Percentiles rank a stretch among this genome's conserved stretches.
phyloP scores from a whole-genome alignment of 2,888 invertebrate genomes.

The Rhagonycha fulva region DNA sequence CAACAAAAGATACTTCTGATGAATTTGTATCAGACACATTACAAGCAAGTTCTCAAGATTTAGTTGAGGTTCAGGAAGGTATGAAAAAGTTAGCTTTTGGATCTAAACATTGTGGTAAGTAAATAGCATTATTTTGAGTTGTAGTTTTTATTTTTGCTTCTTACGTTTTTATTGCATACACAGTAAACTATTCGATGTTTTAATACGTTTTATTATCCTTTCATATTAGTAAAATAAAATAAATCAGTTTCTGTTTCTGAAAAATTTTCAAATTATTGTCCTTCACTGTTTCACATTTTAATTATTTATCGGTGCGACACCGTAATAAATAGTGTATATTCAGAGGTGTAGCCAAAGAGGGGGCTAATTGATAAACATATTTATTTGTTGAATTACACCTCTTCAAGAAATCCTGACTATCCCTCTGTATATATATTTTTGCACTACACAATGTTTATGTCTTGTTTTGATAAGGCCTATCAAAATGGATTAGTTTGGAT shows the following conservation, averaged over 20 bases:
- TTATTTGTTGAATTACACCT: too few species aligned
- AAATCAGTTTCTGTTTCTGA: neutral
- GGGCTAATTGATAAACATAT: too few species aligned
- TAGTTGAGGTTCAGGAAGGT: conserved; percentile 75
- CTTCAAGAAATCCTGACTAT: too few species aligned
- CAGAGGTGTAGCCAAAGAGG: too few species aligned
- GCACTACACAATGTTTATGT: too few species aligned
- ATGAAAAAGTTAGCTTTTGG: conserved; percentile 71
- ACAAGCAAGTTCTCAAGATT: conserved; percentile 67
- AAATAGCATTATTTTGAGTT: conserved; percentile 6
- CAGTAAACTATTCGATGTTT: neutral
- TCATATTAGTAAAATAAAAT: conserved; percentile 11
- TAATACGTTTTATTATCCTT: conserved; percentile 20
- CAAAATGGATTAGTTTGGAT: too few species aligned
- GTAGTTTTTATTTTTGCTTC: conserved; percentile 30
- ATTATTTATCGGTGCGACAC: neutral
- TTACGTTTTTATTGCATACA: conserved; percentile 16
- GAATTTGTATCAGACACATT: conserved; percentile 81
- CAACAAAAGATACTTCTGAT: conserved; percentile 51
- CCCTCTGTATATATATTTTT: too few species aligned
- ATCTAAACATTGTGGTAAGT: conserved; percentile 59
- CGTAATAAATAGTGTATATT: too few species aligned
- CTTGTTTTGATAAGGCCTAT: too few species aligned
- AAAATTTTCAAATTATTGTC: neutral
- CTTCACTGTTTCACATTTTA: neutral